Evolutionary conservation across 1,140 invertebrate genomes (phyloP).

Genomic region (Saccostrea cuccullata): DNA sequence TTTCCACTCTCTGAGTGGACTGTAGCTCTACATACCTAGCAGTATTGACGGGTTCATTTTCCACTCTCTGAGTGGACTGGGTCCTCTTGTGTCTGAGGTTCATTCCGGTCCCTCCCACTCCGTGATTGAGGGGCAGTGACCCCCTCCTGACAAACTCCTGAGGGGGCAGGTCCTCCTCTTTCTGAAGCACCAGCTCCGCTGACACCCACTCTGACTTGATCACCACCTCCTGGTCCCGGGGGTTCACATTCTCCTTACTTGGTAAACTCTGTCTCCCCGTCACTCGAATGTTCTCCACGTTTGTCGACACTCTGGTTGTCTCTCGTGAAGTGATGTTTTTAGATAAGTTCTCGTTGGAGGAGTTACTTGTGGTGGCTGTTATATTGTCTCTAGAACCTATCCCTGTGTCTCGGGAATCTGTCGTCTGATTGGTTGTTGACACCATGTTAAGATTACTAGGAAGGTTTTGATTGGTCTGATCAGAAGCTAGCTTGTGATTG

Average conservation of each 20-base stretch:
- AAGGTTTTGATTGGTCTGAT: constrained; percentile 18
- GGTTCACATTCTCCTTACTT: constrained; percentile 30
- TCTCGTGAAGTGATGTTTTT: constrained; percentile 38
- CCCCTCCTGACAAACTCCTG: constrained; percentile 48
- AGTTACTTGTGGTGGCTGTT: constrained; percentile 11
- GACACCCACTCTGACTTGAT: constrained; percentile 51
- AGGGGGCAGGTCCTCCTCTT: constrained; percentile 1
- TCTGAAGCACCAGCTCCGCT: constrained; percentile 49
- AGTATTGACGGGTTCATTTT: constrained; percentile 48
- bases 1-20: constrained; percentile 54
- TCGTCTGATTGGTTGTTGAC: constrained; percentile 15
- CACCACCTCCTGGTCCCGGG: background rate
- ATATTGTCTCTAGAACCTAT: constrained; percentile 43
- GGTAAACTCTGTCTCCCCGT: background rate
- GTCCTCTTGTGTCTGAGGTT: constrained; percentile 50
- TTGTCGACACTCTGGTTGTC: background rate
- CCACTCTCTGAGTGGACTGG: constrained; percentile 54
- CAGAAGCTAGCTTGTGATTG: constrained; percentile 24
- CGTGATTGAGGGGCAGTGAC: constrained; percentile 37
- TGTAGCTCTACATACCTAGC: background rate
- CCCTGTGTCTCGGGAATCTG: constrained; percentile 39
- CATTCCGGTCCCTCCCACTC: background rate
- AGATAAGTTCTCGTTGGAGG: constrained; percentile 28
- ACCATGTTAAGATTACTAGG: background rate
- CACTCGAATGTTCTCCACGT: background rate